Percentiles rank a stretch among this genome's conserved stretches.
phyloP scores from a whole-genome alignment of 2,888 invertebrate genomes.

The Cryptus viduatorius region DNA sequence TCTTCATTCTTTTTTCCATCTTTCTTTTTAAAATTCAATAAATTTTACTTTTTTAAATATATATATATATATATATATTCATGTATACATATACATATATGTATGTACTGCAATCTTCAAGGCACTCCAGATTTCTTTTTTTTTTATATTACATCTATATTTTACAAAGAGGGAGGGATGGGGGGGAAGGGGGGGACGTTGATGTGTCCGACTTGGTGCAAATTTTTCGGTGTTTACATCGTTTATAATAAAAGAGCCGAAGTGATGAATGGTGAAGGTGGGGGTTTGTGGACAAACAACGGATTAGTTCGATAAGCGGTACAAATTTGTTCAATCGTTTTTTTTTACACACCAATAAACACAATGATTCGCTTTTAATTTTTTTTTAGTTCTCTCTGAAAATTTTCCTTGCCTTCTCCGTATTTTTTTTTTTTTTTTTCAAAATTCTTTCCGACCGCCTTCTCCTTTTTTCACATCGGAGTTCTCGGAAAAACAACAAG shows the following conservation, averaged over 20 bases:
- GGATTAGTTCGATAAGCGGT: constrained; percentile 39
- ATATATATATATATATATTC: constrained; percentile 71
- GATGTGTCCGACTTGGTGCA: constrained; percentile 65
- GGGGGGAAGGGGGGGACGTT: constrained; percentile 4
- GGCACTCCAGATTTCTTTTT: constrained; percentile 84
- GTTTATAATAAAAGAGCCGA: neutral
- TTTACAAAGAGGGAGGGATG: constrained; percentile 66
- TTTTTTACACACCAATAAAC: constrained; percentile 9
- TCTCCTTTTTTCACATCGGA: no score
- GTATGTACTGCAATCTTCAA: constrained; percentile 83
- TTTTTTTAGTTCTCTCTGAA: neutral
- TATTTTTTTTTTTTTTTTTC: neutral
- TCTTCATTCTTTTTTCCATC: neutral
- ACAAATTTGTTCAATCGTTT: constrained; percentile 33
- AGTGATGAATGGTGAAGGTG: neutral
- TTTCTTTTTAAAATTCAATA: constrained; percentile 52
- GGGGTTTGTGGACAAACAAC: constrained; percentile 2
- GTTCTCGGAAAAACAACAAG: no score
- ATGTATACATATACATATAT: constrained; percentile 79
- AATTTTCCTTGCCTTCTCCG: neutral
- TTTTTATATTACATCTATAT: constrained; percentile 71
- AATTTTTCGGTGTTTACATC: constrained; percentile 6
- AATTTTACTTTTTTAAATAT: constrained; percentile 71
- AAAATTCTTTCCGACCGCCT: neutral
- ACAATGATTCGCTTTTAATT: neutral